These are phyloP conservation scores for Hofmannophila pseudospretella DNA, from an alignment of 2,888 invertebrate species.

Conservation along the genomic window DNA sequence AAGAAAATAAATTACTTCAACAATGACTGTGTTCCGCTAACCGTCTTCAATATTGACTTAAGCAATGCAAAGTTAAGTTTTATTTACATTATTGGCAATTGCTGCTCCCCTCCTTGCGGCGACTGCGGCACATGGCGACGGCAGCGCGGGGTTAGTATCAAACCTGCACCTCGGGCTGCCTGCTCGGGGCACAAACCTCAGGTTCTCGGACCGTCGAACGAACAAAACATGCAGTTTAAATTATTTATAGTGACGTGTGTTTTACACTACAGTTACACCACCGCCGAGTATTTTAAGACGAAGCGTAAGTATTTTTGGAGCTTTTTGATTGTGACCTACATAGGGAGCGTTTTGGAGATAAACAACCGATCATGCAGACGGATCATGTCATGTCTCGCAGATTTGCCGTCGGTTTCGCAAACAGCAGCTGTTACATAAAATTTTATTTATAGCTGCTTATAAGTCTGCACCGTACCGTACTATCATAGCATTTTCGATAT, in stretches of 20 bases:
- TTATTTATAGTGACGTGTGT: slow-evolving; percentile 60
- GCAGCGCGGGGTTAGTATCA: slow-evolving; percentile 49
- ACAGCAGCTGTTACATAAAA: background rate
- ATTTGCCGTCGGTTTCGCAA: background rate
- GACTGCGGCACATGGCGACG: slow-evolving; percentile 36
- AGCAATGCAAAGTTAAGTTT: slow-evolving; percentile 37
- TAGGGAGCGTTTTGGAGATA: slow-evolving; percentile 9
- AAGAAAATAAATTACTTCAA: no score
- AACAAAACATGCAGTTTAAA: slow-evolving; percentile 56
- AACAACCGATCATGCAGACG: slow-evolving; percentile 14
- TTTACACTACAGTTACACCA: slow-evolving; percentile 45
- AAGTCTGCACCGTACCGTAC: no score
- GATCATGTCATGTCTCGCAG: background rate
- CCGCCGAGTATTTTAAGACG: slow-evolving; percentile 60
- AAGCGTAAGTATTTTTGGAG: slow-evolving; percentile 61
- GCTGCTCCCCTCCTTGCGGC: slow-evolving; percentile 61
- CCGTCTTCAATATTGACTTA: slow-evolving; percentile 44
- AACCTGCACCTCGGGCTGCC: slow-evolving; percentile 50
- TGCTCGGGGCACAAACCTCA: slow-evolving; percentile 46
- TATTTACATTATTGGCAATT: slow-evolving; percentile 70
- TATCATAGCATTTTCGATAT: no score
- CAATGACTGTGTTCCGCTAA: slow-evolving; percentile 13
- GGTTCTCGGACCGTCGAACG: slow-evolving; percentile 23
- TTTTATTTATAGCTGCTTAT: background rate
- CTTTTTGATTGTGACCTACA: slow-evolving; percentile 15